phyloP scores from a whole-genome alignment of 1,140 invertebrate species.

The Temnothorax curvispinosus region DNA sequence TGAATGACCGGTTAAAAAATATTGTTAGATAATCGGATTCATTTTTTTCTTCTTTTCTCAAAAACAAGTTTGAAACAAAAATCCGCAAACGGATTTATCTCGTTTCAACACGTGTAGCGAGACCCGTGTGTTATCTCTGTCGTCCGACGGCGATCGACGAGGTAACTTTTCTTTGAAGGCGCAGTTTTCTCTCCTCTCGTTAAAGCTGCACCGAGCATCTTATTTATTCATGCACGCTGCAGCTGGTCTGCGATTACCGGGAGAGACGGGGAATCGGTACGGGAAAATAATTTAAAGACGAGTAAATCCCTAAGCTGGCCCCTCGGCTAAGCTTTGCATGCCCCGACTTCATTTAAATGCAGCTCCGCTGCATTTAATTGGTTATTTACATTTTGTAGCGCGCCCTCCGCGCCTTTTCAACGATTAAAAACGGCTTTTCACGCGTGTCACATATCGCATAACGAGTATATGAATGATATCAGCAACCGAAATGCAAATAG shows the following conservation, averaged over 20 bases:
- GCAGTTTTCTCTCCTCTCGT: slow-evolving; percentile 14
- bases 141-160: slow-evolving; percentile 9
- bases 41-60: neutral
- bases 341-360: slow-evolving; percentile 40
- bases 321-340: slow-evolving; percentile 31
- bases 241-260: slow-evolving; percentile 33
- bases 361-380: slow-evolving; percentile 46
- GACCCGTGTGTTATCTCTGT: neutral
- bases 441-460: slow-evolving; percentile 8
- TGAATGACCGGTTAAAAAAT: neutral
- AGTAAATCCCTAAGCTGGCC: slow-evolving; percentile 44
- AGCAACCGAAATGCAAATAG: slow-evolving; percentile 37
- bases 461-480: neutral
- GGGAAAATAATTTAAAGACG: slow-evolving; percentile 58
- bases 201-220: slow-evolving; percentile 35
- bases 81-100: neutral
- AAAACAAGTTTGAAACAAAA: neutral
- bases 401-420: neutral
- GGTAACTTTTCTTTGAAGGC: slow-evolving; percentile 55
- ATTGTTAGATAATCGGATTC: neutral
- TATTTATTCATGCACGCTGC: slow-evolving; percentile 60
- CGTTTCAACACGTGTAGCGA: neutral
- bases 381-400: slow-evolving; percentile 50
- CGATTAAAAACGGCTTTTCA: slow-evolving; percentile 30
- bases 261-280: slow-evolving; percentile 42